Evolutionary conservation across 2,113 vertebrate species (phyloP).

Genomic region (Mellivora capensis): DNA sequence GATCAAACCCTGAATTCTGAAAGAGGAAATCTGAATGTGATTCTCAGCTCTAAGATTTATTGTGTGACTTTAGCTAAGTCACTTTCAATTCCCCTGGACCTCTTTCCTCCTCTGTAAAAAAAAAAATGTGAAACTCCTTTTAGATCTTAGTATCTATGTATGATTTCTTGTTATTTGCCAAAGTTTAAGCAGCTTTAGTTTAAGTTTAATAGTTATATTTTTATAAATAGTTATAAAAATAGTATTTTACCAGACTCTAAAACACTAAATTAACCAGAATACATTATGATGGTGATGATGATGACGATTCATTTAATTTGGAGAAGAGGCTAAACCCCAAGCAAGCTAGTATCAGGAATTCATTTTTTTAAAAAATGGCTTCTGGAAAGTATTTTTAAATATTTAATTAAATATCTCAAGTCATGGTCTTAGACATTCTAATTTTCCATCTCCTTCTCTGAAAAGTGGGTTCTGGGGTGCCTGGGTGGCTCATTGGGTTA

Average conservation of each 20-base stretch:
- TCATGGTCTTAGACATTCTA: not conserved
- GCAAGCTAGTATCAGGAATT: not conserved
- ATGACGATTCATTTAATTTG: not conserved
- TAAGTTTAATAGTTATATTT: not conserved
- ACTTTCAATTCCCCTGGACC: not conserved
- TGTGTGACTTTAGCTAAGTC: not conserved
- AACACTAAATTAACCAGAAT: not conserved
- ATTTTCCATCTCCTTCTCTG: not conserved
- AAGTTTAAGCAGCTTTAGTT: not conserved
- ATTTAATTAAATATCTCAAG: not conserved
- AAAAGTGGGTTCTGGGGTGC: not conserved
- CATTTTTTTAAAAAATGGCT: not conserved
- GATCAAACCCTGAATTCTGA: not conserved
- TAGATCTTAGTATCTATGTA: not conserved
- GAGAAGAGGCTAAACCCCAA: not conserved
- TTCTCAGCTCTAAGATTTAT: not conserved
- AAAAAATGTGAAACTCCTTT: not conserved
- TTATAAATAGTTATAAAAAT: too few relatives aligned
- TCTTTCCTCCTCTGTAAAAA: not conserved
- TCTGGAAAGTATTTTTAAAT: not conserved
- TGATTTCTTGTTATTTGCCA: not conserved
- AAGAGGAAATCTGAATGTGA: not conserved
- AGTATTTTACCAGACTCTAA: not conserved
- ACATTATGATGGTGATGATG: not conserved
- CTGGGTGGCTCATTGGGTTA: too few relatives aligned